These are phyloP conservation scores for Loris lydekkerianus DNA, from an alignment of 2,797 vertebrate genomes.

Conservation along the genomic window DNA sequence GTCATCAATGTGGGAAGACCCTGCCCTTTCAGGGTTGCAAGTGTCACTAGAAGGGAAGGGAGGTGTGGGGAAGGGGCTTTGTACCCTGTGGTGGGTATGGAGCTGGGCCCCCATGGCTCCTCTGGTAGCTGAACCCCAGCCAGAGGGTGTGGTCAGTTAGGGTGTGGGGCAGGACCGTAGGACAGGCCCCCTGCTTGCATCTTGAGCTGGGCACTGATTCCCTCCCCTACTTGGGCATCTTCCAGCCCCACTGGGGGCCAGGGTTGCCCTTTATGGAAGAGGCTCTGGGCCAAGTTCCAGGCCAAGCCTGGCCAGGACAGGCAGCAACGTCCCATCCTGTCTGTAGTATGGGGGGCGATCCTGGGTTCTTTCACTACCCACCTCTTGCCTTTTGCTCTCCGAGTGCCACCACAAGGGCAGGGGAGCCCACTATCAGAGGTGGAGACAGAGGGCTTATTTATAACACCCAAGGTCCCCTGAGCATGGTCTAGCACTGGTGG, in stretches of 20 bases:
- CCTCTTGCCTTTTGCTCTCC: neutral
- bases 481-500: neutral
- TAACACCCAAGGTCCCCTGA: neutral
- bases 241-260: neutral
- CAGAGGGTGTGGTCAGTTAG: rapidly evolving
- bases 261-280: neutral
- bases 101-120: rapidly evolving
- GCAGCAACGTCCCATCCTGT: neutral
- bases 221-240: neutral
- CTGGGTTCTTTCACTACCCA: rapidly evolving
- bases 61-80: neutral
- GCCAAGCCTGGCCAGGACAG: neutral
- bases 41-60: neutral
- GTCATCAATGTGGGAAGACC: too few species aligned
- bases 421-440: neutral
- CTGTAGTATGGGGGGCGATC: rapidly evolving
- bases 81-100: neutral
- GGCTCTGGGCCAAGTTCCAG: neutral
- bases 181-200: neutral
- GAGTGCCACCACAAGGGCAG: neutral
- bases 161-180: neutral
- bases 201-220: neutral
- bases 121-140: neutral
- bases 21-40: too few species aligned
- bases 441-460: neutral